Percentiles rank a stretch among this genome's conserved stretches.
phyloP scores from a whole-genome alignment of 2,113 vertebrate species.

The Alaudala cheleensis region DNA sequence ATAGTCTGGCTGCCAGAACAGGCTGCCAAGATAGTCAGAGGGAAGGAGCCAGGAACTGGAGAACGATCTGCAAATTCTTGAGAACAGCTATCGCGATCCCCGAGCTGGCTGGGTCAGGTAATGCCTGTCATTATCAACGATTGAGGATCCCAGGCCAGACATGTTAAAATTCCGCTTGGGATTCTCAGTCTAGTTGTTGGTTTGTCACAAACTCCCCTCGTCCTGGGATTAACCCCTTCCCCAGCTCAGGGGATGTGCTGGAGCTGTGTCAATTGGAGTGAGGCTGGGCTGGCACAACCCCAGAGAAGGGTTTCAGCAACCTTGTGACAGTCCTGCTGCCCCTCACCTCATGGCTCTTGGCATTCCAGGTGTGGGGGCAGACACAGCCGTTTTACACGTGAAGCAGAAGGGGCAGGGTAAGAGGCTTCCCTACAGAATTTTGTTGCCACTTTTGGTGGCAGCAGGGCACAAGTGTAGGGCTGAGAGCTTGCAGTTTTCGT shows the following conservation, averaged over 20 bases:
- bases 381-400: neutral
- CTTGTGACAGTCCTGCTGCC: neutral
- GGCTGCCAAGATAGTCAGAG: constrained; percentile 65
- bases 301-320: neutral
- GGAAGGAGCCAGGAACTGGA: constrained; percentile 64
- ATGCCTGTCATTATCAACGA: constrained; percentile 43
- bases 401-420: neutral
- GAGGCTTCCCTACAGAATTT: neutral
- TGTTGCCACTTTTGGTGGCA: neutral
- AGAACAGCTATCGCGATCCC: constrained; percentile 40
- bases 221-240: neutral
- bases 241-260: accelerated
- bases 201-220: neutral
- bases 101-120: constrained; percentile 51
- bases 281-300: neutral
- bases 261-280: accelerated
- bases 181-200: neutral
- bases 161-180: neutral
- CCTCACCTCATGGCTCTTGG: neutral
- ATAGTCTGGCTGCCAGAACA: constrained; percentile 68
- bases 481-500: neutral
- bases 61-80: constrained; percentile 50
- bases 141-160: constrained; percentile 17
- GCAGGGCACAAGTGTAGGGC: neutral
- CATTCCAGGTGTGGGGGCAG: neutral